These are phyloP conservation scores for Sipha flava DNA, from an alignment of 1,140 invertebrate species.

Conservation along the genomic window DNA sequence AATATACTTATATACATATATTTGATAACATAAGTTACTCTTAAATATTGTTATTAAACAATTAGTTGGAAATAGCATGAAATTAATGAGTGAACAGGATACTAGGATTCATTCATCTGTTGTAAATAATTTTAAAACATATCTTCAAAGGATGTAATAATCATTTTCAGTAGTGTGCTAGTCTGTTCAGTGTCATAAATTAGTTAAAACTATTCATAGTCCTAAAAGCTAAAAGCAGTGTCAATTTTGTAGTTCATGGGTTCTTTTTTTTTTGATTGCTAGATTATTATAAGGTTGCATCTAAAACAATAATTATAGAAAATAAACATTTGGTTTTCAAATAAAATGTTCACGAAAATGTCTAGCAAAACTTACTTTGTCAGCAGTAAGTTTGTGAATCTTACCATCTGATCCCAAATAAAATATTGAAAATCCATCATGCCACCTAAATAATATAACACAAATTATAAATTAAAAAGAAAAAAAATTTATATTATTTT, in stretches of 20 bases:
- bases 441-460: too few relatives aligned
- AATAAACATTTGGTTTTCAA: background rate
- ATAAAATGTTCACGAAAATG: background rate
- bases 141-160: constrained; percentile 5
- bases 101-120: background rate
- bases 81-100: background rate
- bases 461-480: constrained; percentile 42
- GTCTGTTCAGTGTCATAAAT: background rate
- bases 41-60: background rate
- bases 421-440: constrained; percentile 87
- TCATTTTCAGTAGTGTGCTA: background rate
- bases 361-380: constrained; percentile 56
- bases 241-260: constrained; percentile 46
- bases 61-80: background rate
- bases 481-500: background rate
- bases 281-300: constrained; percentile 50
- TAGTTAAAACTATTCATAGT: constrained; percentile 2
- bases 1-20: background rate
- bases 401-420: constrained; percentile 69
- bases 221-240: constrained; percentile 45
- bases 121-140: background rate
- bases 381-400: constrained; percentile 72
- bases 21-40: background rate
- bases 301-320: too few relatives aligned
- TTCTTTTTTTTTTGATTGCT: constrained; percentile 36